Conservation (phyloP, 2,888 invertebrate species). For the Papilio demoleus region DNA sequence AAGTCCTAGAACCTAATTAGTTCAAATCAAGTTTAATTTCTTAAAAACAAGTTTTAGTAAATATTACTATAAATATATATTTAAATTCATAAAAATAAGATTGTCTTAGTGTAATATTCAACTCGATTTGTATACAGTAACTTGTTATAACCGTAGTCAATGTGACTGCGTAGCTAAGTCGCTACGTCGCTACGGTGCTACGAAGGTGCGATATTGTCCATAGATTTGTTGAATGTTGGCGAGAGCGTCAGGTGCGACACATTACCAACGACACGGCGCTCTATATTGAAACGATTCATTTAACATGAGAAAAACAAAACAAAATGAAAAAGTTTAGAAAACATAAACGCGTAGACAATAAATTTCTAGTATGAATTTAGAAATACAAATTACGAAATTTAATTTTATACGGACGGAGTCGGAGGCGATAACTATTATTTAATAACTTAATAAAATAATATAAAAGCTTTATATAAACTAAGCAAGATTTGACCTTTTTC, state of each 20-base stretch:
- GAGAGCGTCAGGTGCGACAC: conserved; percentile 9
- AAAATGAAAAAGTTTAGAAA: neutral
- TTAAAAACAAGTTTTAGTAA: too few relatives aligned
- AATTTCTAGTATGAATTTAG: neutral
- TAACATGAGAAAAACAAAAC: neutral
- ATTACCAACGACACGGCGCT: neutral
- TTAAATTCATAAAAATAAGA: too few relatives aligned
- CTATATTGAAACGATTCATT: neutral
- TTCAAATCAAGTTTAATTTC: too few relatives aligned
- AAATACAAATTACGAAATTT: too few relatives aligned
- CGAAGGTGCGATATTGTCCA: neutral
- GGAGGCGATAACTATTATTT: too few relatives aligned
- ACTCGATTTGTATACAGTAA: neutral
- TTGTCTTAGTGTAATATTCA: too few relatives aligned
- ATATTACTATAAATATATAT: too few relatives aligned
- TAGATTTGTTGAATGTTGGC: neutral
- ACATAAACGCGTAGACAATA: neutral
- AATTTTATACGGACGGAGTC: too few relatives aligned
- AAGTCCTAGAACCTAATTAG: neutral
- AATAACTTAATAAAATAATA: too few relatives aligned
- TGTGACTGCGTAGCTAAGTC: neutral
- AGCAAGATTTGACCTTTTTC: too few relatives aligned
- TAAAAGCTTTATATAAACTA: too few relatives aligned
- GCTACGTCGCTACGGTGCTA: neutral
- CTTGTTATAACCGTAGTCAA: neutral